Percentiles rank a stretch among this genome's conserved stretches.
Conservation (phyloP, 2,113 vertebrate genomes). For the Pangasianodon gigas region DNA sequence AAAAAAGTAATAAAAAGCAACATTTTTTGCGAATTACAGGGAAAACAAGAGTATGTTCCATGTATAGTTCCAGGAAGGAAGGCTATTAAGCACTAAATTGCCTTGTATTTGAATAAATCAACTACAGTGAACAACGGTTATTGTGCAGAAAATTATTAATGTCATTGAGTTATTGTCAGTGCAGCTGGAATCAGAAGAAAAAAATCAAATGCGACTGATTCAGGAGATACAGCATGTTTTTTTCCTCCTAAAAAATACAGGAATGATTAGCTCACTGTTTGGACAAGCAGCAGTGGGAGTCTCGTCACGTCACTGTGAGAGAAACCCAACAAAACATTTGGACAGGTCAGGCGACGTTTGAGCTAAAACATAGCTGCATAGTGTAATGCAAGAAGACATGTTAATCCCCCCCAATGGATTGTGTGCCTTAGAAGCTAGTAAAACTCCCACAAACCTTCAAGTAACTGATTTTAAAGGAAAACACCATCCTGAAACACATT, state of each 20-base stretch:
- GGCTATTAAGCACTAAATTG: slow-evolving; percentile 30
- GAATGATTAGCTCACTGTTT: slow-evolving; percentile 43
- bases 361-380: slow-evolving; percentile 6
- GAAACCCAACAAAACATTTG: slow-evolving; percentile 37
- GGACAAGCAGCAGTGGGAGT: slow-evolving; percentile 34
- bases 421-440: not conserved
- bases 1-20: not conserved
- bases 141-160: not conserved
- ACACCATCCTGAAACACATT: not conserved
- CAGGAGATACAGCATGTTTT: slow-evolving; percentile 1
- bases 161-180: not conserved
- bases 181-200: slow-evolving; percentile 11
- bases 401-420: not conserved
- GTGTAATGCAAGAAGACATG: slow-evolving; percentile 8
- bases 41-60: not conserved
- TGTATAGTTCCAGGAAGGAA: slow-evolving; percentile 18
- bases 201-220: slow-evolving; percentile 19
- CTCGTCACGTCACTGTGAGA: slow-evolving; percentile 34
- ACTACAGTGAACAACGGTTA: not conserved
- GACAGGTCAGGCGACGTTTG: slow-evolving; percentile 24
- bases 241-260: not conserved
- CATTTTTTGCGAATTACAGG: slow-evolving; percentile 14
- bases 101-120: slow-evolving; percentile 31
- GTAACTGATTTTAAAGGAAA: slow-evolving; percentile 20
- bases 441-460: slow-evolving; percentile 32